Evolutionary conservation across 92 coral and sea anemone species (phyloP).

Genomic region (Siderastrea radians): DNA sequence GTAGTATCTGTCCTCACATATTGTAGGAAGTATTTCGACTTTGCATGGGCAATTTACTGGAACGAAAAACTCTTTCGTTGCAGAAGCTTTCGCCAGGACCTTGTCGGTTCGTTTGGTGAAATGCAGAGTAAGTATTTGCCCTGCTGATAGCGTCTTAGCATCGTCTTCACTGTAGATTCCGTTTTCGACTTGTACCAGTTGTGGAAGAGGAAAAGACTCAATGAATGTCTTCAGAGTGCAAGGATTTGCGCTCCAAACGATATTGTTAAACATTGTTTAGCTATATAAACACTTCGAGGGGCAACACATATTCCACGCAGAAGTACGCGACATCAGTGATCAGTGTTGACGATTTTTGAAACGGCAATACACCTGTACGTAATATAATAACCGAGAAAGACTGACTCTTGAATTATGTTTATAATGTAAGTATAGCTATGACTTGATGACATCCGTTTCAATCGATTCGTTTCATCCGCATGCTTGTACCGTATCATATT

Average conservation of each 20-base stretch:
- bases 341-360: too few species aligned
- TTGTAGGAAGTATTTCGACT: slow-evolving; percentile 36
- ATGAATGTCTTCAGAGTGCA: slow-evolving; percentile 27
- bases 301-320: too few species aligned
- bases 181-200: slow-evolving; percentile 66
- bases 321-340: too few species aligned
- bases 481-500: too few species aligned
- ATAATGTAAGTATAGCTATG: too few species aligned
- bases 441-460: too few species aligned
- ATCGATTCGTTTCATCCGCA: too few species aligned
- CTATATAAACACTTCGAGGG: too few species aligned
- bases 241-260: slow-evolving; percentile 52
- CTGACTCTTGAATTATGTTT: too few species aligned
- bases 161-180: slow-evolving; percentile 65
- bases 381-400: too few species aligned
- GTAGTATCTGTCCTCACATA: slow-evolving; percentile 26
- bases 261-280: neutral
- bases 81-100: slow-evolving; percentile 23
- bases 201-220: slow-evolving; percentile 43
- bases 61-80: slow-evolving; percentile 11
- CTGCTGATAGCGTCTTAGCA: slow-evolving; percentile 67
- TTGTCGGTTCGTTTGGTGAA: slow-evolving; percentile 53
- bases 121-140: slow-evolving; percentile 74
- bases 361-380: too few species aligned
- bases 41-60: slow-evolving; percentile 51